Base-by-base conservation (phyloP, 2,797 vertebrate species). In the Oreortyx pictus region DNA sequence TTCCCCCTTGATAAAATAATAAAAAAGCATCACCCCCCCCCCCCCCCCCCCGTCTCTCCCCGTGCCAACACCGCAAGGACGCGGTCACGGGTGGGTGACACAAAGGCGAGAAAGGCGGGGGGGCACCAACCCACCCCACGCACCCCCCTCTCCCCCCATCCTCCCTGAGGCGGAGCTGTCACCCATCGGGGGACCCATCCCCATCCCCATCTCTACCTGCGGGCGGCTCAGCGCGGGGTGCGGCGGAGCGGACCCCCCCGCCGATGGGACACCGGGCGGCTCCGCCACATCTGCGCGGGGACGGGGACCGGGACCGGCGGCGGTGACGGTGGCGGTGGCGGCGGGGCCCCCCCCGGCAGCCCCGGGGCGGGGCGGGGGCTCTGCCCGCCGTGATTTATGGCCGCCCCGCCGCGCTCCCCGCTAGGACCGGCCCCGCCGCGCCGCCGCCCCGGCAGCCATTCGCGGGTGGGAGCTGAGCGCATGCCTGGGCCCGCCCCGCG, bases 261-360 rank as follows among this genome's bases (percentile, higher is more conserved):
- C 80, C 37, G 85, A 81, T 86, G 77, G 92, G 95, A 94, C 95
- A 72, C 95, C 94, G 96, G 92, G 97, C 96, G 95, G 96, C 97
- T 94, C 96, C 97, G 97, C 97, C 97, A 96, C 97, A 96, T 97
- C 97, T 97, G 97, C 97, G 97, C 60, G 24, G 24, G 19, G 88
- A 83, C 31, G 88, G 85, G 94, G 95, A 92, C 94, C 91, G 85
- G 64, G 85, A 49, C 47, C 47, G 47, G 24, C 24, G 47, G 47
- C 4, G 47, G 23, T 5, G 47, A 24, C 13, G 47, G 47, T 14
- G 52, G 88, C 86, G 92, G 71, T 94, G 93, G 93, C 88, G 93
- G 88, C 91, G 75, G 91, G 85, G 94, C 78, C 74, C 90, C 67
- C 66, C 52, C 88, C 80, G 77, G 76, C 77, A 86, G 90, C 67